Evolutionary conservation across 2,113 vertebrate species (phyloP).

Genomic region (Falcunculus frontatus): DNA sequence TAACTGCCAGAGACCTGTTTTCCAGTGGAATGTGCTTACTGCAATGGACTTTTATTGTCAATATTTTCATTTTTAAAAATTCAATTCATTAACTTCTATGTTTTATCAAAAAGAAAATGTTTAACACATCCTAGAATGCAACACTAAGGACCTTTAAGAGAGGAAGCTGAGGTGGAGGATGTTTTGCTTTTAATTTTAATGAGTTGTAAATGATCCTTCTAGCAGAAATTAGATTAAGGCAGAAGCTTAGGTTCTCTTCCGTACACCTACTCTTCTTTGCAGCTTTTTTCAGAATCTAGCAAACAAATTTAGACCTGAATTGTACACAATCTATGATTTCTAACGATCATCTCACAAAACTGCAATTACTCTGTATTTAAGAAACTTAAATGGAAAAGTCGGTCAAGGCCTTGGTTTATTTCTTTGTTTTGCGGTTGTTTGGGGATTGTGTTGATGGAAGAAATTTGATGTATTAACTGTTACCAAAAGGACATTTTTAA

Average conservation of each 20-base stretch:
- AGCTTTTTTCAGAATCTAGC: conserved; percentile 15
- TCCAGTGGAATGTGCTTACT: neutral
- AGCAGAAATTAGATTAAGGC: neutral
- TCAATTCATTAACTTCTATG: neutral
- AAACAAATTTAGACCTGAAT: conserved; percentile 13
- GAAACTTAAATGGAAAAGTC: neutral
- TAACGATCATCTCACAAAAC: neutral
- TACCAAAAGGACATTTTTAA: neutral
- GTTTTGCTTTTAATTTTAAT: conserved; percentile 8
- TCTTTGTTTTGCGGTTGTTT: neutral
- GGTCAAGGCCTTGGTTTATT: neutral
- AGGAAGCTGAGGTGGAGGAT: neutral
- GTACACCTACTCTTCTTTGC: neutral
- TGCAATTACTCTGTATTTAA: neutral
- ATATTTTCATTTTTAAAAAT: neutral
- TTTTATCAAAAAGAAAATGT: neutral
- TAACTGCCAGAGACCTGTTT: neutral
- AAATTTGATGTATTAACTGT: neutral
- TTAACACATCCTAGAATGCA: conserved; percentile 16
- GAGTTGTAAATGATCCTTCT: neutral
- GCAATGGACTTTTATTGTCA: neutral
- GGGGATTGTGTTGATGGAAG: neutral
- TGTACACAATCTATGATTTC: neutral
- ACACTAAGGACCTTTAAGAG: neutral
- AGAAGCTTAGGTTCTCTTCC: neutral